Percentiles rank a stretch among this genome's conserved stretches.
These are phyloP conservation scores for Eurypyga helias DNA, from an alignment of 2,113 vertebrate genomes.

Conservation along the genomic window DNA sequence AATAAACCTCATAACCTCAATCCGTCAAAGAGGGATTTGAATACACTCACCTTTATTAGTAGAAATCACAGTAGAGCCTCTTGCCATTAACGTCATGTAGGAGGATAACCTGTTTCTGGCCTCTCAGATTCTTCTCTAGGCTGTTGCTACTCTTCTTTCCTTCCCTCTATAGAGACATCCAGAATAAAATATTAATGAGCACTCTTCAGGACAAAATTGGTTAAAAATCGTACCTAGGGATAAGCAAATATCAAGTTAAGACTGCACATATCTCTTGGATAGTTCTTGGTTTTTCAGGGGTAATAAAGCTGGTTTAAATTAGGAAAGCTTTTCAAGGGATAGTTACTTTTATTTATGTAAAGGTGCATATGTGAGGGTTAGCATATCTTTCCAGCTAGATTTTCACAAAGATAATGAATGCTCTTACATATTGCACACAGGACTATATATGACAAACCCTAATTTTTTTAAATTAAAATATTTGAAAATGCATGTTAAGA, in stretches of 20 bases:
- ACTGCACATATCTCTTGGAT: neutral
- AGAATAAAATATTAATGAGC: constrained; percentile 4
- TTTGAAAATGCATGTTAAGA: neutral
- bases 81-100: neutral
- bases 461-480: neutral
- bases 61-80: constrained; percentile 57
- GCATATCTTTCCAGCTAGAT: neutral
- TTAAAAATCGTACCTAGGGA: neutral
- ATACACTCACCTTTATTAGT: constrained; percentile 46
- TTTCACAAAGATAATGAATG: neutral
- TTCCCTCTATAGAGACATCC: constrained; percentile 32
- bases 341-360: neutral
- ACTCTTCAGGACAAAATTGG: neutral
- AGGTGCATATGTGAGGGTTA: neutral
- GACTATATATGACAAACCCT: neutral
- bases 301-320: neutral
- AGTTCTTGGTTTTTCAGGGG: neutral
- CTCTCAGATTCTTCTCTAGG: constrained; percentile 48
- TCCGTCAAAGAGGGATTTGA: neutral
- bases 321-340: neutral
- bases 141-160: constrained; percentile 43
- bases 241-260: neutral
- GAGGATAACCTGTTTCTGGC: constrained; percentile 10
- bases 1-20: too few species aligned
- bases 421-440: neutral